Evolutionary conservation across 2,888 invertebrate genomes (phyloP), one percentile per base, ranked within the genome.

Genomic region (Parnassius orleans): DNA sequence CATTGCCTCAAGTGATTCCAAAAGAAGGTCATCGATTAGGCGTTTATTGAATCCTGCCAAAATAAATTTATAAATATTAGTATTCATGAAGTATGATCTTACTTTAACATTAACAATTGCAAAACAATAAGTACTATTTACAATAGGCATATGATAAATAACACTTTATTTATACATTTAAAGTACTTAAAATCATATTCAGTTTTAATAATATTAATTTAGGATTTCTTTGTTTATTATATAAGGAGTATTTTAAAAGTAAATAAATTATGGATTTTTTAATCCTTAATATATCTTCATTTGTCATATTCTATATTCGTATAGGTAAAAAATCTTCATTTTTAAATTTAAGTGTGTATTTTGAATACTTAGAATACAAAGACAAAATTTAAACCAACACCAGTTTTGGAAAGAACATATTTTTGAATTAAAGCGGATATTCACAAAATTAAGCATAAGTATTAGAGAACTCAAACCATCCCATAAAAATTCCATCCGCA

Each of bases 1-100:
- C 65, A 96, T 96, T 46, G 95, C 93, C 76, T 95, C 93, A 50
- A 97, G 92, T 0, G 96, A 96, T 69, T 96, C 96, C 60, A 95
- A 91, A 1, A 97, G 92, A 3, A 97, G 95, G 68, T 96, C 95
- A 78, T 97, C 97, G 66, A 97, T 96, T 9, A 96, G 92, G 57
- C 95, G 89, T 73, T 93, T 94, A 84, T 94, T 93, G 82, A 94
- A 94, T 65, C 92, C 92, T 92, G 84, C 73, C 64, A 72, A 58
- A 66, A 70, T 71, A 1, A 48, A 14, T 14, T 9, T 14, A 48
- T 14, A 48, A 46, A 9, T 12, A 14, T 7, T 14, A 10, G 14
- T 14, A 12, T 15, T 33, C 24, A 24, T 3, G 24, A 24, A 24
- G 3, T 12, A 48, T 14, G 14, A 10, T 48, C 33, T 14, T 14